A percentile compares a stretch with the other conserved stretches of the same genome.
phyloP scores from a whole-genome alignment of 2,888 invertebrate genomes.

The Fissipunctia ypsillon region DNA sequence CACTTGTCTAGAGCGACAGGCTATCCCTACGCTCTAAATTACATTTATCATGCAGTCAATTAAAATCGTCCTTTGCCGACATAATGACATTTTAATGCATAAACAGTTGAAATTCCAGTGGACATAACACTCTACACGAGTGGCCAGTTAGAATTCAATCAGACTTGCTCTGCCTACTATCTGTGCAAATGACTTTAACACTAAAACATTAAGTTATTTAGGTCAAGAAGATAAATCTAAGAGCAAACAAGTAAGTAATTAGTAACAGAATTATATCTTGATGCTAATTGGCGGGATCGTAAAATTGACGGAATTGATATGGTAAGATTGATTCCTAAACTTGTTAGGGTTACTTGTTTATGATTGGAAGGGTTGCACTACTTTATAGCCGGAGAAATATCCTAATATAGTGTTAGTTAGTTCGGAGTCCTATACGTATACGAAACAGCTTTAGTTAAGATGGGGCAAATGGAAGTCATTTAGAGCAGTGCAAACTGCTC shows the following conservation, averaged over 20 bases:
- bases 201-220: constrained; percentile 64
- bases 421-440: not conserved
- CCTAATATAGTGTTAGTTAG: not conserved
- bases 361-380: not conserved
- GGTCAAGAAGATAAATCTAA: constrained; percentile 70
- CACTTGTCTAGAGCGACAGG: not conserved
- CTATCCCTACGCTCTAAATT: not conserved
- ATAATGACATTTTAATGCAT: constrained; percentile 46
- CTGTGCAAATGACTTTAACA: constrained; percentile 61
- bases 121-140: constrained; percentile 26
- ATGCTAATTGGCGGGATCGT: constrained; percentile 72
- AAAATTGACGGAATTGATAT: constrained; percentile 67
- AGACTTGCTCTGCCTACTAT: constrained; percentile 60
- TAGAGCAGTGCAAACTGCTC: not conserved
- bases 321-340: constrained; percentile 40
- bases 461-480: not conserved
- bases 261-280: constrained; percentile 72
- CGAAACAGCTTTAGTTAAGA: not conserved
- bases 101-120: constrained; percentile 38
- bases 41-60: constrained; percentile 23
- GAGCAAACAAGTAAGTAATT: constrained; percentile 77
- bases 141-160: constrained; percentile 51
- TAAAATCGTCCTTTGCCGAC: constrained; percentile 40
- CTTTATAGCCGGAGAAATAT: not conserved
- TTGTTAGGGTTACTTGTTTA: constrained; percentile 36